phyloP scores from a whole-genome alignment of 1,140 invertebrate genomes.

The Drosophila pandora region DNA sequence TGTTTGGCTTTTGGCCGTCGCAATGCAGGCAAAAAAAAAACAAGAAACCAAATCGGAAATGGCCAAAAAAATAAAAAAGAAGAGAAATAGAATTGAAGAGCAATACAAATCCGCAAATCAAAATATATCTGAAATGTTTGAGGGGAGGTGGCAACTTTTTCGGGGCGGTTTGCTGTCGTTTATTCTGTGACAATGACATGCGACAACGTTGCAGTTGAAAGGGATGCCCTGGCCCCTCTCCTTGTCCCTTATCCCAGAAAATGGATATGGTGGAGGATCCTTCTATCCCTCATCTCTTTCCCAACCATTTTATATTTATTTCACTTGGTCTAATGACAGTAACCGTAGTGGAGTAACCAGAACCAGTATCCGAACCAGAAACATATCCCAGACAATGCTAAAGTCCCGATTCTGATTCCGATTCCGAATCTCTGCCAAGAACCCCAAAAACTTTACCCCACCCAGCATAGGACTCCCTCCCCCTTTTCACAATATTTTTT shows the following conservation, averaged over 20 bases:
- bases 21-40: conserved; percentile 57
- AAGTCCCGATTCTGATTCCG: conserved; percentile 41
- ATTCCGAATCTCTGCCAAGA: conserved; percentile 47
- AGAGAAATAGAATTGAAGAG: conserved; percentile 43
- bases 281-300: background rate
- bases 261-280: conserved; percentile 13
- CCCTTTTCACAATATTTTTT: conserved; percentile 13
- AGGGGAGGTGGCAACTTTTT: conserved; percentile 18
- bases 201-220: conserved; percentile 63
- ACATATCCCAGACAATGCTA: conserved; percentile 32
- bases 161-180: conserved; percentile 42
- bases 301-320: conserved; percentile 1
- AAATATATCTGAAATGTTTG: conserved; percentile 59
- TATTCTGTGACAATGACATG: conserved; percentile 59
- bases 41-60: conserved; percentile 12
- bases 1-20: conserved; percentile 43
- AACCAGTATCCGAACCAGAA: conserved; percentile 19
- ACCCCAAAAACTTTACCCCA: conserved; percentile 31
- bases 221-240: background rate
- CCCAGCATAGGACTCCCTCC: background rate
- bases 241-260: conserved; percentile 31
- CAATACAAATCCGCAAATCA: conserved; percentile 70
- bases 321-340: conserved; percentile 35
- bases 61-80: background rate
- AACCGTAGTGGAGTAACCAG: conserved; percentile 20